Conservation (phyloP, 2,797 vertebrate genomes). For the Melanotaenia boesemani region DNA sequence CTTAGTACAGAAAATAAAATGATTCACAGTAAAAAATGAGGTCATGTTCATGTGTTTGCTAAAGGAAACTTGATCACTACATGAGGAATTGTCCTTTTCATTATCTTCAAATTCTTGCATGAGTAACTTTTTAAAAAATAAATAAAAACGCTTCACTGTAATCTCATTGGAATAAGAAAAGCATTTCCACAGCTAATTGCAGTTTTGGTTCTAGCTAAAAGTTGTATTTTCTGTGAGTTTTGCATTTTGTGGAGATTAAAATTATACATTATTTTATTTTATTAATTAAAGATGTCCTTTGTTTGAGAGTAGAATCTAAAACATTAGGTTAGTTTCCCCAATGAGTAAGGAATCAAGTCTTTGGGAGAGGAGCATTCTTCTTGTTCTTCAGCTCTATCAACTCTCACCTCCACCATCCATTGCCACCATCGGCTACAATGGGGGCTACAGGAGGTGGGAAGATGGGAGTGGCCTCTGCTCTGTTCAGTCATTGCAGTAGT, state of each 20-base stretch:
- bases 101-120: neutral
- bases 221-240: constrained; percentile 6
- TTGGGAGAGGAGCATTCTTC: constrained; percentile 63
- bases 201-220: neutral
- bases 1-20: neutral
- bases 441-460: neutral
- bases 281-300: constrained; percentile 66
- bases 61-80: neutral
- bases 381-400: constrained; percentile 78
- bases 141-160: neutral
- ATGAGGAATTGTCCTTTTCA: neutral
- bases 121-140: neutral
- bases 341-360: constrained; percentile 75
- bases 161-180: constrained; percentile 5
- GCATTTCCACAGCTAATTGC: neutral
- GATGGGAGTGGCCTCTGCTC: neutral
- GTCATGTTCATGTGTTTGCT: neutral
- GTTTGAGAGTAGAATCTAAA: constrained; percentile 73
- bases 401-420: constrained; percentile 77
- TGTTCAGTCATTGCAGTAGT: neutral
- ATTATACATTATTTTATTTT: constrained; percentile 25
- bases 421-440: constrained; percentile 30
- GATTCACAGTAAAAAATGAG: neutral
- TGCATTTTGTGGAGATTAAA: constrained; percentile 10
- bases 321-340: constrained; percentile 68